Evolutionary conservation across 2,888 invertebrate genomes (phyloP), one percentile per base, ranked within the genome.

Genomic region (Macrophya annulata): DNA sequence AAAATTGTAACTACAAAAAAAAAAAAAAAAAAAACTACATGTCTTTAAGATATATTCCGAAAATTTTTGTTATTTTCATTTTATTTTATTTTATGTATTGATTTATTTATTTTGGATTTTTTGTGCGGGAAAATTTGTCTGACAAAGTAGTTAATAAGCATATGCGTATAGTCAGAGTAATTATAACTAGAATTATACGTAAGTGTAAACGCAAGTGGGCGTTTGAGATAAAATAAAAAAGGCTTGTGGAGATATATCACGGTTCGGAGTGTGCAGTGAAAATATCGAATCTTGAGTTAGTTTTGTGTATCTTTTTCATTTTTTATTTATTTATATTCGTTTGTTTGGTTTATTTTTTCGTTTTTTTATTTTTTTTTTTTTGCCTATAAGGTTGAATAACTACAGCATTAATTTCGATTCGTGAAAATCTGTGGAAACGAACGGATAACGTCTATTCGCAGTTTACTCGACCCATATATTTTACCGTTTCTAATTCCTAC

Each of bases 181-280:
- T 62, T 62, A 62, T 62, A 25, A 12, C 5, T 31, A 12, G 48
- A 4, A 31, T 31, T 25, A 1, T 31, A 62, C 10, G 10, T 62
- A 12, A 21, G 25, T 62, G 21, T 62, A 62, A 62, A 31, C 25
- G 25, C 72, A 17, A 72, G 72, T 43, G 72, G 72, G 72, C 43
- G 72, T 37, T 40, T 4, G 43, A 72, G 72, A 72, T 72, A 72
- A 43, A 43, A 43, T 17, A n/a, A 25, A 65, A 43, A 37, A 55
- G 51, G 17, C 51, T 17, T 40, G 72, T n/a, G 37, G 8, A 25
- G 40, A 72, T 72, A 3, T 31, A 31, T 31, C n/a, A 37, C 43
- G 72, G 72, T 62, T 21, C 25, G 21, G 25, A 31, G 25, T 25
- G 62, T 15, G 40, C n/a, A n/a, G n/a, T 37, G 72, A 72, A 37